Base-by-base conservation (phyloP, 2,888 invertebrate genomes). In the Aphodius granarius region DNA sequence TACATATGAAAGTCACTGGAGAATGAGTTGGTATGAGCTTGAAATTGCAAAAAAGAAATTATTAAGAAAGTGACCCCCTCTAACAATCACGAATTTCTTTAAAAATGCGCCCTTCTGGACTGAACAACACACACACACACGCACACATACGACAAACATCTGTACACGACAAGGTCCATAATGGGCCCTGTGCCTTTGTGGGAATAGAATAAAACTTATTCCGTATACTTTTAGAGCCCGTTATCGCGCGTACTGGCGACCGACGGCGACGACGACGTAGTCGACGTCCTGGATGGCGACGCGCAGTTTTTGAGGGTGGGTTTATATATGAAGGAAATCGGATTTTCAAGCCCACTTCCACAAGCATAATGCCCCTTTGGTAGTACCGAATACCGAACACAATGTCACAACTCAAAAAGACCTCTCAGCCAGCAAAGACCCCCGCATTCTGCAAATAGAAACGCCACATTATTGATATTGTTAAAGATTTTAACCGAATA, bases 271-370 rank as follows among this genome's bases (percentile, higher is more conserved):
- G n/a, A n/a, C n/a, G n/a, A n/a, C n/a, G n/a, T n/a, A n/a, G n/a
- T 23, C 23, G 43, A 43, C 43, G 43, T 43, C 43, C 22, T n/a
- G n/a, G 43, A 1, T 9, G 43, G 43, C 43, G 4, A 43, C 43
- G 43, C 43, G 43, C 43, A 43, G 43, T 76, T 62, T 83, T 83
- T 80, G 85, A 84, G 85, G 85, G 85, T 83, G 85, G 85, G 21
- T 83, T 86, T 83, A 81, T 83, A 82, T 81, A 83, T 82, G 83
- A 83, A 85, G 85, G 86, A 86, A 87, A 86, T 86, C 85, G 86
- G 86, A 86, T 86, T 86, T 87, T 86, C 86, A 86, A 87, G 86
- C 86, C 86, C 85, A 86, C 86, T 86, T 87, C 87, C 86, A 86
- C 85, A 82, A 83, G 81, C 81, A 86, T 84, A 87, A 86, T 83